Conservation (phyloP, 2,113 vertebrate species). For the Trematocara zebra region DNA sequence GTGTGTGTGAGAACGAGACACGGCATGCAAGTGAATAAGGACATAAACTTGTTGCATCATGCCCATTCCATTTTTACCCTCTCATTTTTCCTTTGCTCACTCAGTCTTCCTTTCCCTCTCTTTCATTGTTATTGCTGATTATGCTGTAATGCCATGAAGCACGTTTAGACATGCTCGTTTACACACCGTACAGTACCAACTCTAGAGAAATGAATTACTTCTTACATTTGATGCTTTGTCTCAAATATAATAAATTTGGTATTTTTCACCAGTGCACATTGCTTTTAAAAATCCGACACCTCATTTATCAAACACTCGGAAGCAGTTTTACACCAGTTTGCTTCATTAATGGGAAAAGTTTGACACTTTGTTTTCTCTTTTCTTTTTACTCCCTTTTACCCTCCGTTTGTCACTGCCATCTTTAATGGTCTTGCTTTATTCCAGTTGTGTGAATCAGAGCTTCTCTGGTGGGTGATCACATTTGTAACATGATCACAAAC, state of each 20-base stretch:
- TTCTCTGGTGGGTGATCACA: background rate
- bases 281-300: background rate
- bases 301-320: background rate
- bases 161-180: background rate
- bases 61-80: background rate
- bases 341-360: constrained; percentile 30
- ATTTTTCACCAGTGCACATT: background rate
- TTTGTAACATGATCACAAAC: background rate
- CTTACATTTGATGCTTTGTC: background rate
- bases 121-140: background rate
- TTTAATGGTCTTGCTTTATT: background rate
- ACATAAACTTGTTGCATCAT: constrained; percentile 34
- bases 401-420: background rate
- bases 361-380: background rate
- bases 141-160: background rate
- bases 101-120: background rate
- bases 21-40: background rate
- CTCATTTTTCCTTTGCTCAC: background rate
- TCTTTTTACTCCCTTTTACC: background rate
- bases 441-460: constrained; percentile 1
- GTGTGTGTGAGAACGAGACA: background rate
- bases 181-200: background rate
- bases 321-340: constrained; percentile 11
- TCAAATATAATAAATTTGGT: background rate
- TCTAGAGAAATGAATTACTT: background rate